A percentile compares a stretch with the other conserved stretches of the same genome.
Evolutionary conservation across 2,797 vertebrate species (phyloP).

Genomic region (Micrastur ruficollis): DNA sequence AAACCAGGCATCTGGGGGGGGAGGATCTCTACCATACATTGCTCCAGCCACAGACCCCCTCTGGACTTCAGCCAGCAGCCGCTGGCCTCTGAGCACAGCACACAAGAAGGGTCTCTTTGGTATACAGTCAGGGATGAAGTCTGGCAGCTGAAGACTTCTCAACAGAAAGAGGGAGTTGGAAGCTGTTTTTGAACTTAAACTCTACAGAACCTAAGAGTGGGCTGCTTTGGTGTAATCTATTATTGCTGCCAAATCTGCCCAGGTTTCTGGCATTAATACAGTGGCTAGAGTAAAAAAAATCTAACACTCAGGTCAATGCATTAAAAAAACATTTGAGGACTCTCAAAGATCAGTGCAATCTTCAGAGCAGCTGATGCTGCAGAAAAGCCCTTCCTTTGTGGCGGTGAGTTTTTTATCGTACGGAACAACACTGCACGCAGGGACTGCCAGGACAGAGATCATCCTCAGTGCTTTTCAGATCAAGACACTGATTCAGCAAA

Average conservation of each 20-base stretch:
- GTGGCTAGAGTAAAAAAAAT: not conserved
- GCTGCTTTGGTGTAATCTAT: not conserved
- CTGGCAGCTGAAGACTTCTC: not conserved
- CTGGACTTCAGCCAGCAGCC: not conserved
- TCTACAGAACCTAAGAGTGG: accelerated
- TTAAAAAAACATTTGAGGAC: not conserved
- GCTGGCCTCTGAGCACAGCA: not conserved
- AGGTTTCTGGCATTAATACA: not conserved
- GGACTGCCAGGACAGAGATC: not conserved
- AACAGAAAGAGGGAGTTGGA: not conserved
- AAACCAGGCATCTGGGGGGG: accelerated
- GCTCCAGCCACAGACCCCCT: accelerated
- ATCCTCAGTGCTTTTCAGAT: accelerated
- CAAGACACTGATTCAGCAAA: not conserved
- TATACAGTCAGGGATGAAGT: not conserved
- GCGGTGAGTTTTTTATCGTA: accelerated
- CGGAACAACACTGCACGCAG: accelerated
- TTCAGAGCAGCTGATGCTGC: not conserved
- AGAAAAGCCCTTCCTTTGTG: not conserved
- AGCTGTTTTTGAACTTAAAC: not conserved
- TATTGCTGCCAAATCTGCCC: not conserved
- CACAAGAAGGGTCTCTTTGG: not conserved
- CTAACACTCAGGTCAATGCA: not conserved
- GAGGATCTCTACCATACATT: accelerated
- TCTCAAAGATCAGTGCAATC: not conserved